phyloP scores from a whole-genome alignment of 2,797 vertebrate genomes.

The Cyclura pinguis region DNA sequence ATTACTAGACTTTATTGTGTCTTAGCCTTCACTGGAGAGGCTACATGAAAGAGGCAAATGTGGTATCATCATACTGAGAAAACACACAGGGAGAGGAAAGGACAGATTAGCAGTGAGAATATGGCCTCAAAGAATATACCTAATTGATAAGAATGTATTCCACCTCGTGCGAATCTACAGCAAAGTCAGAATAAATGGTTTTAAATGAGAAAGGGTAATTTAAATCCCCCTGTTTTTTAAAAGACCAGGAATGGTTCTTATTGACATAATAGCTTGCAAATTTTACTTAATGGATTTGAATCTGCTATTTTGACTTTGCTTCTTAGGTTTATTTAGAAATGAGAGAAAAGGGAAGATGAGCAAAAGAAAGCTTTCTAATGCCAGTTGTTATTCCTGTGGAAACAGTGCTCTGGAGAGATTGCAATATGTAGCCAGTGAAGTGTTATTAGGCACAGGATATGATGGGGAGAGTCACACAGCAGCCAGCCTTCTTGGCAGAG shows the following conservation, averaged over 20 bases:
- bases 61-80: constrained; percentile 49
- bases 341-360: constrained; percentile 4
- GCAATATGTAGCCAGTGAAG: background rate
- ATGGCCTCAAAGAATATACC: constrained; percentile 54
- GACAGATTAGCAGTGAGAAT: constrained; percentile 48
- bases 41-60: constrained; percentile 56
- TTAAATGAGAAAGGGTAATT: constrained; percentile 17
- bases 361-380: constrained; percentile 30
- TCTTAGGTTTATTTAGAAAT: background rate
- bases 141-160: constrained; percentile 35
- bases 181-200: background rate
- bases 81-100: constrained; percentile 36
- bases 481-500: background rate
- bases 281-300: constrained; percentile 16
- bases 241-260: constrained; percentile 22
- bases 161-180: constrained; percentile 12
- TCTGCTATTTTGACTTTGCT: constrained; percentile 7
- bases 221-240: background rate
- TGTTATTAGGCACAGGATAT: accelerated
- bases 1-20: constrained; percentile 66
- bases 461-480: background rate
- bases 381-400: background rate
- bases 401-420: background rate
- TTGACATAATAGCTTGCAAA: background rate
- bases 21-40: constrained; percentile 56